phyloP scores from a whole-genome alignment of 2,797 vertebrate genomes.

The Mormyrus hasselquistii region DNA sequence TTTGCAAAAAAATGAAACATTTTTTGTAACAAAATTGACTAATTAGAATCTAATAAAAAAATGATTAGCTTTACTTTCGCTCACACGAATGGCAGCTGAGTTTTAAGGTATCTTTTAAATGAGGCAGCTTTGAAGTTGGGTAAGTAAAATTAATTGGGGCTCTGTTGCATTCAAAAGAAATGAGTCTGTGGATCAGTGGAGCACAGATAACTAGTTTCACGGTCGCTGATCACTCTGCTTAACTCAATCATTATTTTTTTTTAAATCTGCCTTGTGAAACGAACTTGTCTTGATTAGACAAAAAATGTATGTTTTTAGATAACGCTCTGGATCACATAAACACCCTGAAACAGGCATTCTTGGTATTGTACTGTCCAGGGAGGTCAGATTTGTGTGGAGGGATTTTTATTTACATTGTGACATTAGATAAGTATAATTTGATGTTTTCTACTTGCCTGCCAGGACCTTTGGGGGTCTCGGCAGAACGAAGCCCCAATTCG shows the following conservation, averaged over 20 bases:
- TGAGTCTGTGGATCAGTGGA: background rate
- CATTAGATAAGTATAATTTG: background rate
- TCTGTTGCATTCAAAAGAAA: background rate
- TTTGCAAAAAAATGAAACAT: background rate
- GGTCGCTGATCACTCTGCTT: background rate
- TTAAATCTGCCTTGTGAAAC: background rate
- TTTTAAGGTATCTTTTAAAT: slow-evolving; percentile 10
- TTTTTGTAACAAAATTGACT: background rate
- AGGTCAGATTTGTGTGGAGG: background rate
- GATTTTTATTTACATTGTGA: background rate
- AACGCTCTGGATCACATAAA: background rate
- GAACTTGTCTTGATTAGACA: background rate
- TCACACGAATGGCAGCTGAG: background rate
- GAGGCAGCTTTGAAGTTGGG: background rate
- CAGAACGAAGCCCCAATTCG: background rate
- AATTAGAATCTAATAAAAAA: slow-evolving; percentile 12
- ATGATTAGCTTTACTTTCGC: background rate
- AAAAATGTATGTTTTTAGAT: background rate
- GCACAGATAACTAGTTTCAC: background rate
- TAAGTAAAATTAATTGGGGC: slow-evolving; percentile 1
- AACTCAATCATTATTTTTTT: background rate
- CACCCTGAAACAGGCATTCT: background rate
- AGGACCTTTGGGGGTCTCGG: background rate
- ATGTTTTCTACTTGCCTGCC: background rate
- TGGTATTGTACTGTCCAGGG: background rate